phyloP scores from a whole-genome alignment of 2,113 vertebrate genomes.

The Etheostoma cragini region DNA sequence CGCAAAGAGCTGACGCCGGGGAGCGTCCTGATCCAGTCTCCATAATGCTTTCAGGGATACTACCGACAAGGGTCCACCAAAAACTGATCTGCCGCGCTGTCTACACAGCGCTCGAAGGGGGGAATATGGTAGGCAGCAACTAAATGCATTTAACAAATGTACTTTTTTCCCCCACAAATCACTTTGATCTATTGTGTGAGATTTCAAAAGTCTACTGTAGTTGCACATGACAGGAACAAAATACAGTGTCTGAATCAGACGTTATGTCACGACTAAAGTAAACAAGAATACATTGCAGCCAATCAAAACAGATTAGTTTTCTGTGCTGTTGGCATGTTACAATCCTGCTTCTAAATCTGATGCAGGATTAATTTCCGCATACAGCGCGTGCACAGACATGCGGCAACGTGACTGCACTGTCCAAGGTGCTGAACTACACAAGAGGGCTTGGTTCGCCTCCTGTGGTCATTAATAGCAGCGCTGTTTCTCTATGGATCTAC shows the following conservation, averaged over 20 bases:
- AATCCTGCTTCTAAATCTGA: constrained; percentile 20
- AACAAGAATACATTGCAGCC: neutral
- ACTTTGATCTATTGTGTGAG: neutral
- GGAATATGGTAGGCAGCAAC: constrained; percentile 73
- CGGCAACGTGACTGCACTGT: constrained; percentile 63
- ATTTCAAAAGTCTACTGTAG: neutral
- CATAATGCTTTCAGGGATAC: constrained; percentile 69
- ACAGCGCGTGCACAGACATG: constrained; percentile 25
- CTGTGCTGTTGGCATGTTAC: neutral
- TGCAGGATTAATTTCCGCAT: constrained; percentile 61
- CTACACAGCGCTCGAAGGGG: constrained; percentile 51
- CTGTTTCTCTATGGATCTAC: neutral
- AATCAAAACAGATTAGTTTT: constrained; percentile 4
- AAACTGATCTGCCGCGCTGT: constrained; percentile 60
- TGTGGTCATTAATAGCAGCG: constrained; percentile 19
- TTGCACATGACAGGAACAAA: neutral
- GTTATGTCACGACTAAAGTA: neutral
- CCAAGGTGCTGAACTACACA: constrained; percentile 64
- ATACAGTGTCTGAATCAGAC: neutral
- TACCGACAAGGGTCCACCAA: constrained; percentile 55
- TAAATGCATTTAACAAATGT: neutral
- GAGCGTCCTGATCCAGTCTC: constrained; percentile 59
- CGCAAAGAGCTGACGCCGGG: constrained; percentile 67
- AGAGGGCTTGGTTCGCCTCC: neutral
- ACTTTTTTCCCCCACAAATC: neutral